Evolutionary conservation across 2,888 invertebrate genomes (phyloP).

Genomic region (Epinotia ramella): DNA sequence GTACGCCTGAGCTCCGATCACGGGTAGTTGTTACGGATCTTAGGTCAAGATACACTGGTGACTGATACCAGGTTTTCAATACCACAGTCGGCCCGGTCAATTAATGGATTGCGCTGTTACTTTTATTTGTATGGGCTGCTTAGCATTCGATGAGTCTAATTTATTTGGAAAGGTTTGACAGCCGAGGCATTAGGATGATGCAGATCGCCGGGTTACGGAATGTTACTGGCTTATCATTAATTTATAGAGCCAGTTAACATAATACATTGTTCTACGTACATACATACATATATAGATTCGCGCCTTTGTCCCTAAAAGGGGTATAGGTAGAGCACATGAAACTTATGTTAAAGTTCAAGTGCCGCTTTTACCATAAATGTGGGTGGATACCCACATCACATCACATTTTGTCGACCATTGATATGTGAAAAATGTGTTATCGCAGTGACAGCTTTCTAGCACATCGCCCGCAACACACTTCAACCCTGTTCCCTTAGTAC

Average conservation of each 20-base stretch:
- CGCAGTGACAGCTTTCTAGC: no score
- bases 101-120: slow-evolving; percentile 84
- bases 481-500: no score
- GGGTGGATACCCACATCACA: no score
- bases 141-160: slow-evolving; percentile 76
- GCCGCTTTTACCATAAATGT: no score
- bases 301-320: no score
- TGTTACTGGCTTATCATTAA: slow-evolving; percentile 55
- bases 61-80: no score
- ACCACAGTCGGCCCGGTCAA: slow-evolving; percentile 78
- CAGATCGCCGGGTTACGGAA: slow-evolving; percentile 63
- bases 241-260: neutral
- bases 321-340: no score
- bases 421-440: no score
- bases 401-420: no score
- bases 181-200: slow-evolving; percentile 70
- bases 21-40: neutral
- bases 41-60: neutral
- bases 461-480: no score
- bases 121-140: slow-evolving; percentile 77
- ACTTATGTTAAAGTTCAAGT: no score
- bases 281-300: no score
- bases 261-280: neutral
- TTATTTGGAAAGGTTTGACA: slow-evolving; percentile 79
- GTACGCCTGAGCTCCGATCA: neutral